Evolutionary conservation across 2,888 invertebrate genomes (phyloP), one percentile per base, ranked within the genome.

Genomic region (Mylabris sibirica): DNA sequence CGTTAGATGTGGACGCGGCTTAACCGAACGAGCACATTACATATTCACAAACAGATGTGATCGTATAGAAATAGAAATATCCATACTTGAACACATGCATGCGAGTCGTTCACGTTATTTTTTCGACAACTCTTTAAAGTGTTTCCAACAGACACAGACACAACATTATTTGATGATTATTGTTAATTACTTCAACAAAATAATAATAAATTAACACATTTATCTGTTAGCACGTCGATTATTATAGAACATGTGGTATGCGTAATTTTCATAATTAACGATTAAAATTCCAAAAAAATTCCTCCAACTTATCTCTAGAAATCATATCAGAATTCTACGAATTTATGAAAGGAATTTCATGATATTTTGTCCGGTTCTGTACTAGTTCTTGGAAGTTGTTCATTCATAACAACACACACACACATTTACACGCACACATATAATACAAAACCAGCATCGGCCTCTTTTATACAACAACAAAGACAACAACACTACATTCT

Each of bases 361-460:
- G 41, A 30, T 38, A 53, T 69, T 71, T 71, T 71, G 69, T 70
- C 26, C 64, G 72, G 53, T 59, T 59, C 72, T 72, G 72, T 72
- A 72, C 72, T 59, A 63, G 63, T 65, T 72, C 72, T 68, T 69
- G 67, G 72, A 72, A 72, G 69, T 72, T 67, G 72, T 72, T 72
- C 72, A 72, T 72, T 72, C 72, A 72, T 72, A 72, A 72, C 64
- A 67, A 65, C 14, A 44, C 53, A 22, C 12, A 30, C 26, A 49
- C 44, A 53, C 9, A n/a, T n/a, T n/a, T 30, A 30, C 30, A 8
- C 30, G 30, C 8, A 30, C 8, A 30, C 4, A 30, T 8, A 6
- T 11, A 24, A 4, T 12, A 53, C 11, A 20, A 20, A 49, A 9
- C 11, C 3, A 14, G 14, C 41, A 44, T n/a, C 44, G 44, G 44